phyloP scores from a whole-genome alignment of 1,140 invertebrate genomes.

The Kradibia gibbosae region DNA sequence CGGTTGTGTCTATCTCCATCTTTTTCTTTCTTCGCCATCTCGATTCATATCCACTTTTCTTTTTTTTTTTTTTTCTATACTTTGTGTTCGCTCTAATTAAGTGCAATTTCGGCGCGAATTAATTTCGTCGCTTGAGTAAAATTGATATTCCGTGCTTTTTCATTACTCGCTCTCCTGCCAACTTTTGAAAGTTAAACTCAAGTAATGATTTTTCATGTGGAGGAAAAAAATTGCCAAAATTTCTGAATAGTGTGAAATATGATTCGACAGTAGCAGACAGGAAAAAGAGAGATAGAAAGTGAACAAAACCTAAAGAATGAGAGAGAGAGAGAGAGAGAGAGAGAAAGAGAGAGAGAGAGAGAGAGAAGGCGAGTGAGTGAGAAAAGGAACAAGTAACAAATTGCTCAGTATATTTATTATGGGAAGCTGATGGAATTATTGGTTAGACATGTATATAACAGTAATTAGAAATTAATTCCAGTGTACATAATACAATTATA shows the following conservation, averaged over 20 bases:
- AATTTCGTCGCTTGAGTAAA: constrained; percentile 44
- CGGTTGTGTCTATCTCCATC: neutral
- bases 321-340: neutral
- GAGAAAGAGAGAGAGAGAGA: no score
- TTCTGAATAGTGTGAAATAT: neutral
- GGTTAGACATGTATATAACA: neutral
- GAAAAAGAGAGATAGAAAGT: neutral
- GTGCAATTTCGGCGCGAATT: constrained; percentile 50
- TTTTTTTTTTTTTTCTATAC: constrained; percentile 28
- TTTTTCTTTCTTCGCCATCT: neutral
- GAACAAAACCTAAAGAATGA: neutral
- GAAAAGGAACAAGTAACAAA: neutral
- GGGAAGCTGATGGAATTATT: constrained; percentile 30
- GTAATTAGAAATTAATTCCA: neutral
- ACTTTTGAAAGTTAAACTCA: constrained; percentile 47
- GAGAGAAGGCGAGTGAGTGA: neutral
- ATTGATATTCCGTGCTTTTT: constrained; percentile 51
- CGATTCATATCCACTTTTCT: neutral
- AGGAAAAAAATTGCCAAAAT: constrained; percentile 37
- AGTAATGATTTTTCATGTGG: constrained; percentile 3
- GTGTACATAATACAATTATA: neutral
- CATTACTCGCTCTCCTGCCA: constrained; percentile 32
- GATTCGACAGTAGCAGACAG: neutral
- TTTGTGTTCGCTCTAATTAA: constrained; percentile 48
- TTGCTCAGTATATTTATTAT: constrained; percentile 30